phyloP scores from a whole-genome alignment of 1,140 invertebrate species.

The Colletes latitarsis region DNA sequence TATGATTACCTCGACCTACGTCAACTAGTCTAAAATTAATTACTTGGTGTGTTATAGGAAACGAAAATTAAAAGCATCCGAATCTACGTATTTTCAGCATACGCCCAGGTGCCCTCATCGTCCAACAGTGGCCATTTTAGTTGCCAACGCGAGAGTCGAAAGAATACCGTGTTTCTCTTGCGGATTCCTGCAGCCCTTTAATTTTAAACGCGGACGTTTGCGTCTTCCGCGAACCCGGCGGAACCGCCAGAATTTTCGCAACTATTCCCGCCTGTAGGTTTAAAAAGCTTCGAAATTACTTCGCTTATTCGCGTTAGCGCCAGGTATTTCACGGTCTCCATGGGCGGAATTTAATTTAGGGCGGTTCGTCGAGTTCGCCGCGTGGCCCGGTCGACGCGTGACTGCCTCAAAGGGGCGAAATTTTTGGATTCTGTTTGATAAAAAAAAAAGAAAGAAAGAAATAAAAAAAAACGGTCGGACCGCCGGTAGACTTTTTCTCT shows the following conservation, averaged over 20 bases:
- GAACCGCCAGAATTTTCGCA: not conserved
- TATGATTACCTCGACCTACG: too few relatives aligned
- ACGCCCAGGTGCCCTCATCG: too few relatives aligned
- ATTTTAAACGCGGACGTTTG: not conserved
- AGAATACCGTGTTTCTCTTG: too few relatives aligned
- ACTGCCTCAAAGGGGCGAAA: not conserved
- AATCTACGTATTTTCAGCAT: too few relatives aligned
- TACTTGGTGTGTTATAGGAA: too few relatives aligned
- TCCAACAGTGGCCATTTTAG: too few relatives aligned
- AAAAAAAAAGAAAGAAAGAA: not conserved
- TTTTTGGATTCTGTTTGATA: not conserved
- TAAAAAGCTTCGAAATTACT: not conserved
- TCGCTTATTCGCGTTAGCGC: not conserved
- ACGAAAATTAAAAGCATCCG: too few relatives aligned
- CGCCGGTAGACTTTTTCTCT: too few relatives aligned
- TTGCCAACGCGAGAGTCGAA: too few relatives aligned
- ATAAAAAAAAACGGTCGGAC: too few relatives aligned
- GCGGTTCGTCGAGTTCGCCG: not conserved
- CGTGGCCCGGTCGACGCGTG: too few relatives aligned
- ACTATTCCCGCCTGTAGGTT: not conserved
- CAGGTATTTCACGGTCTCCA: not conserved
- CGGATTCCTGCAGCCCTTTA: not conserved
- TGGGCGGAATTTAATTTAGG: slow-evolving; percentile 27
- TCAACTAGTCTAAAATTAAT: too few relatives aligned
- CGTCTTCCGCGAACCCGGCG: not conserved